phyloP scores from a whole-genome alignment of 2,113 vertebrate genomes.

The Numida meleagris region DNA sequence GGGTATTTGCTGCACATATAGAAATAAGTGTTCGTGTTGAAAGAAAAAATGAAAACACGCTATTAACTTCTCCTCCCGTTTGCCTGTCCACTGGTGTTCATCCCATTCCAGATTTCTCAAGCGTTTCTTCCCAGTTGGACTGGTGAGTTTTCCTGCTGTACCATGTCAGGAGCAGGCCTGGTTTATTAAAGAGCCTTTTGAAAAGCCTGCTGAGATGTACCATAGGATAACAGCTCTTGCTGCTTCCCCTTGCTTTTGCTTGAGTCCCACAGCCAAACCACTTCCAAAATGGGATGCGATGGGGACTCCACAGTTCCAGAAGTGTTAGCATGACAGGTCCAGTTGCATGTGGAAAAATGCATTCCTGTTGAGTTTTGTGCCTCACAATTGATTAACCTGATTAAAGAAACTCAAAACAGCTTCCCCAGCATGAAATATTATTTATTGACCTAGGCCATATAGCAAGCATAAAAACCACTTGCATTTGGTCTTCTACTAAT shows the following conservation, averaged over 20 bases:
- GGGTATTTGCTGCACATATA: background rate
- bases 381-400: background rate
- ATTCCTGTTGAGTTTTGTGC: background rate
- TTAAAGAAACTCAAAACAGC: background rate
- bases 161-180: background rate
- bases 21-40: background rate
- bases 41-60: background rate
- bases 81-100: background rate
- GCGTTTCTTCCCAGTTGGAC: background rate
- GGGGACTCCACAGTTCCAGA: background rate
- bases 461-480: background rate
- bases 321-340: background rate
- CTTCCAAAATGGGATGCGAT: background rate
- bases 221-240: background rate
- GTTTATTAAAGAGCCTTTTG: background rate
- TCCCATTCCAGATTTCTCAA: background rate
- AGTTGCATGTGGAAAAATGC: background rate
- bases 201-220: background rate
- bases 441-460: background rate
- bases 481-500: background rate
- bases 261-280: rapidly evolving
- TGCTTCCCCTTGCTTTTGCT: background rate
- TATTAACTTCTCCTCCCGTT: background rate
- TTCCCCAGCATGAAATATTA: background rate
- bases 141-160: background rate